A percentile compares a stretch with the other conserved stretches of the same genome.
phyloP scores from a whole-genome alignment of 1,140 invertebrate species.

The Atta cephalotes region DNA sequence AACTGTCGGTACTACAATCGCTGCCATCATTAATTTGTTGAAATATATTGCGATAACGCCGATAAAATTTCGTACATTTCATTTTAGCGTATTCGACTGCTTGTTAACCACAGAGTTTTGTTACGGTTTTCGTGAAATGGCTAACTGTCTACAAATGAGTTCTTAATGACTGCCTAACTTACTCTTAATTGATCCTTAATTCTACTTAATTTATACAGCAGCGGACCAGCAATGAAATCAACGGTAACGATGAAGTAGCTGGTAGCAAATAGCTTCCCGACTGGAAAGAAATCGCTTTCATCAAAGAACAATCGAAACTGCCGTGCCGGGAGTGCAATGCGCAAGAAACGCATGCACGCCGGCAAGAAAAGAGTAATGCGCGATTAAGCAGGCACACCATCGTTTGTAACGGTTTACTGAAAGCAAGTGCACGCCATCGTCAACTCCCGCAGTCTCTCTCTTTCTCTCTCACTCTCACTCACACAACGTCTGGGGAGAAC shows the following conservation, averaged over 20 bases:
- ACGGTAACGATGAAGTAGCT: slow-evolving; percentile 43
- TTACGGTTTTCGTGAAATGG: slow-evolving; percentile 32
- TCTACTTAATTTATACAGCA: slow-evolving; percentile 52
- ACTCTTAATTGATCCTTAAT: slow-evolving; percentile 61
- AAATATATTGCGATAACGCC: slow-evolving; percentile 40
- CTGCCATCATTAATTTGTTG: slow-evolving; percentile 42
- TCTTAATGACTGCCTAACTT: slow-evolving; percentile 59
- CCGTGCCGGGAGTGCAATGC: not conserved
- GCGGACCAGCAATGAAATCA: slow-evolving; percentile 58
- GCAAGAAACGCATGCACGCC: slow-evolving; percentile 49
- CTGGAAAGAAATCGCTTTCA: slow-evolving; percentile 50
- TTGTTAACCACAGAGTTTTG: slow-evolving; percentile 48
- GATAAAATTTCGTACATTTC: slow-evolving; percentile 40
- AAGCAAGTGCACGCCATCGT: slow-evolving; percentile 33
- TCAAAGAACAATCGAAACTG: slow-evolving; percentile 62
- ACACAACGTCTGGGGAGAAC: slow-evolving; percentile 21
- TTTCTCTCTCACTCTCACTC: not conserved
- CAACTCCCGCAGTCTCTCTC: not conserved
- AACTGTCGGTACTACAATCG: slow-evolving; percentile 54
- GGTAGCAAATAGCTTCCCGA: slow-evolving; percentile 11
- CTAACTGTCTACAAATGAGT: slow-evolving; percentile 39
- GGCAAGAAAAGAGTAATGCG: slow-evolving; percentile 72
- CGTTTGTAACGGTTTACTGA: slow-evolving; percentile 75
- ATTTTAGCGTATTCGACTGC: slow-evolving; percentile 5
- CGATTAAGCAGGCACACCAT: slow-evolving; percentile 73